Percentiles rank a stretch among this genome's conserved stretches.
Conservation (phyloP, 2,113 vertebrate species). For the Nestor notabilis region DNA sequence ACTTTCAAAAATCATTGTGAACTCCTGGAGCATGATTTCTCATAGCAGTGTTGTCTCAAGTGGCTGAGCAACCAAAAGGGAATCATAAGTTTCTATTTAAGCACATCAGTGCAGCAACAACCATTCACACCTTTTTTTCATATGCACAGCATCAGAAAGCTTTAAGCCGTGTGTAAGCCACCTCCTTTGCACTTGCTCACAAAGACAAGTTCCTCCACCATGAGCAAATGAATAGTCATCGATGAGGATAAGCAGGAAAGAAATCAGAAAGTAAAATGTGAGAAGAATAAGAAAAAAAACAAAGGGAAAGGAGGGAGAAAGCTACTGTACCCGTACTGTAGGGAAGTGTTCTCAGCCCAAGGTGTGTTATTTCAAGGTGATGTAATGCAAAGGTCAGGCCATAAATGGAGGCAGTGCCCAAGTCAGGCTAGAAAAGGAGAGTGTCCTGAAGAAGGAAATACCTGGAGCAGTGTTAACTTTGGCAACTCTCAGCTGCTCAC, state of each 20-base stretch:
- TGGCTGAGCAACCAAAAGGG: neutral
- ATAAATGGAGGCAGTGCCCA: neutral
- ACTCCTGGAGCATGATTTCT: neutral
- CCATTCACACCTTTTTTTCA: neutral
- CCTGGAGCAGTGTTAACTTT: neutral
- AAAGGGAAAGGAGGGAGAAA: neutral
- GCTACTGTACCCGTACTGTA: neutral
- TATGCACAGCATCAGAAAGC: neutral
- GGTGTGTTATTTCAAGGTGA: neutral
- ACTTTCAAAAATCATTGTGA: neutral
- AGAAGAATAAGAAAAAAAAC: neutral
- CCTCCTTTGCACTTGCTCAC: rapidly evolving
- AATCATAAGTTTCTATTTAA: neutral
- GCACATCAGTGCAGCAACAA: neutral
- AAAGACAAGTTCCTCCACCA: neutral
- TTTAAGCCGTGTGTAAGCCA: neutral
- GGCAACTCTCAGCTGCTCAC: neutral
- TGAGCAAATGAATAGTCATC: neutral
- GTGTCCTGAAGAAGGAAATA: neutral
- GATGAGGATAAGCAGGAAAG: neutral
- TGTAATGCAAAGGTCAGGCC: neutral
- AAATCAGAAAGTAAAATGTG: neutral
- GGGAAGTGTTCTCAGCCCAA: neutral
- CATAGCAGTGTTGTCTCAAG: rapidly evolving
- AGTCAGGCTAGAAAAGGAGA: neutral